A percentile compares a stretch with the other conserved stretches of the same genome.
Evolutionary conservation across 2,888 invertebrate genomes (phyloP).

Genomic region (Hirtodrosophila cameraria): DNA sequence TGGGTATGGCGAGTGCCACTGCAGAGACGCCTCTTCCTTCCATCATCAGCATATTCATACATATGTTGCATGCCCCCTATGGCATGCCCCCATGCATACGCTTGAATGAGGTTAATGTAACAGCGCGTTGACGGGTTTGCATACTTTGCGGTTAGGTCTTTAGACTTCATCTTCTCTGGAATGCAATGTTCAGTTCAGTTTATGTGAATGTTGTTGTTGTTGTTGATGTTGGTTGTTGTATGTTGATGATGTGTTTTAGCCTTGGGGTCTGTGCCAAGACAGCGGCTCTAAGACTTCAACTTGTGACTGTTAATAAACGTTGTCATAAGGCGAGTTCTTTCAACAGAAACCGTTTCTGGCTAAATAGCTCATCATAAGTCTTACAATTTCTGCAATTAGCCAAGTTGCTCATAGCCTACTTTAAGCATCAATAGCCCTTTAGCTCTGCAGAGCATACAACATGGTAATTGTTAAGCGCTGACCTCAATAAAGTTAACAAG

Average conservation of each 20-base stretch:
- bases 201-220: constrained; percentile 27
- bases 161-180: constrained; percentile 36
- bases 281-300: constrained; percentile 60
- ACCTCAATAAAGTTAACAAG: constrained; percentile 54
- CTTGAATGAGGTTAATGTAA: constrained; percentile 74
- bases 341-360: constrained; percentile 30
- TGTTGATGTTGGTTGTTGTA: constrained; percentile 60
- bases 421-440: constrained; percentile 31
- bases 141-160: constrained; percentile 67
- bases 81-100: constrained; percentile 19
- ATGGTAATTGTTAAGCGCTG: constrained; percentile 36
- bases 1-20: constrained; percentile 20
- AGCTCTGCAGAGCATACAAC: constrained; percentile 6
- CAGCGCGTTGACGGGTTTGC: constrained; percentile 60
- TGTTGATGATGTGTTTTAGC: constrained; percentile 60
- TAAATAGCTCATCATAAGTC: constrained; percentile 1
- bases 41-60: constrained; percentile 8
- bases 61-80: constrained; percentile 17
- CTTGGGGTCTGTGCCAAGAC: constrained; percentile 64
- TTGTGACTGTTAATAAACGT: constrained; percentile 65
- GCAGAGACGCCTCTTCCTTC: neutral
- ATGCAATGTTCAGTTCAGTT: constrained; percentile 50
- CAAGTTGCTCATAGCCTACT: constrained; percentile 24
- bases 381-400: neutral
- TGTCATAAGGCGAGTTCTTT: constrained; percentile 55